These are phyloP conservation scores for Conops quadrifasciatus DNA, from an alignment of 2,888 invertebrate species.

Conservation along the genomic window DNA sequence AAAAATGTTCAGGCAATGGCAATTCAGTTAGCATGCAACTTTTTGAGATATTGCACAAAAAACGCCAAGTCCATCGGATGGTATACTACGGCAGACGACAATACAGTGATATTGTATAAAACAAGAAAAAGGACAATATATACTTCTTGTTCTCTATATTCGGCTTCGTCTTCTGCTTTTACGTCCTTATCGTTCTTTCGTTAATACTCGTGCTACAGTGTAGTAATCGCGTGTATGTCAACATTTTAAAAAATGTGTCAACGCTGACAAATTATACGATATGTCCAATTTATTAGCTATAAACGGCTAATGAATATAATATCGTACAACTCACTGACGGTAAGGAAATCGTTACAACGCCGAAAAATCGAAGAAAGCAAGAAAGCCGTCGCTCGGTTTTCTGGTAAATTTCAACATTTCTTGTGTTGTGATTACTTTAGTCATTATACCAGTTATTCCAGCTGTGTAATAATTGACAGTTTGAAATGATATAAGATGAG, in stretches of 20 bases:
- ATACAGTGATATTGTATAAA: too few species aligned
- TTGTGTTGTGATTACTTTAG: too few species aligned
- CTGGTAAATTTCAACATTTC: too few species aligned
- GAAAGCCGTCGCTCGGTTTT: too few species aligned
- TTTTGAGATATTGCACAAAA: constrained; percentile 46
- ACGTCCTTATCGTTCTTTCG: too few species aligned
- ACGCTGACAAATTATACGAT: background rate
- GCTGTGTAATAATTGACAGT: too few species aligned
- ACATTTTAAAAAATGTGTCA: background rate
- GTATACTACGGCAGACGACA: background rate
- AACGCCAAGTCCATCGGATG: constrained; percentile 6
- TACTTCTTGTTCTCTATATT: background rate
- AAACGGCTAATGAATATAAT: too few species aligned
- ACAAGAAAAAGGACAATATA: constrained; percentile 19
- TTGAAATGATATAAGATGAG: background rate
- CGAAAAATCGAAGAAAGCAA: too few species aligned
- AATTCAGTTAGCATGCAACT: constrained; percentile 55
- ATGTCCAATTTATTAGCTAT: background rate
- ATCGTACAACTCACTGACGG: too few species aligned
- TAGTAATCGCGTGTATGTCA: background rate
- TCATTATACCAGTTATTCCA: too few species aligned
- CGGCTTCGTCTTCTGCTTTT: background rate
- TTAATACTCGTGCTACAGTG: too few species aligned
- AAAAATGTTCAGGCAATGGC: constrained; percentile 45
- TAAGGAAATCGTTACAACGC: too few species aligned